A percentile compares a stretch with the other conserved stretches of the same genome.
These are phyloP conservation scores for Sylvia borin DNA, from an alignment of 2,797 vertebrate species.

Conservation along the genomic window DNA sequence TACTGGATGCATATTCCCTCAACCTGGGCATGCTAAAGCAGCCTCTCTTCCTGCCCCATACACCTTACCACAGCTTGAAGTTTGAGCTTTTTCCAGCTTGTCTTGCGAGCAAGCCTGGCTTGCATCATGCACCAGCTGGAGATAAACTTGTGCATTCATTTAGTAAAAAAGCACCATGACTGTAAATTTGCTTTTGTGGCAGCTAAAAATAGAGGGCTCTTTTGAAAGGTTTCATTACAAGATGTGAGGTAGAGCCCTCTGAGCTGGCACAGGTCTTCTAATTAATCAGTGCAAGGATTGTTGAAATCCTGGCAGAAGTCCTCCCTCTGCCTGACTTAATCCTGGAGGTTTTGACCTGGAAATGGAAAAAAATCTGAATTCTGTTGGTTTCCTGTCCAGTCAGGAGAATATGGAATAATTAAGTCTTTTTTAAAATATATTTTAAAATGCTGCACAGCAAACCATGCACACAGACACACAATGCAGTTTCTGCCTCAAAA, in stretches of 20 bases:
- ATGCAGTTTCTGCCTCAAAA: not conserved
- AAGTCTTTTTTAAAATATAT: not conserved
- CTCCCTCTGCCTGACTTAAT: not conserved
- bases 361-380: not conserved
- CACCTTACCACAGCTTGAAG: not conserved
- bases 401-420: not conserved
- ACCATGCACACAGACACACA: too few species aligned
- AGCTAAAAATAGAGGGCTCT: not conserved
- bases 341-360: not conserved
- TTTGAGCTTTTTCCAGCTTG: not conserved
- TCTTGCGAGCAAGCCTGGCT: not conserved
- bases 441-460: not conserved
- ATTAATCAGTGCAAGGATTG: not conserved
- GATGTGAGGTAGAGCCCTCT: not conserved
- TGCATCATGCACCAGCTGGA: not conserved
- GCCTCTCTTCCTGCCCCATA: not conserved
- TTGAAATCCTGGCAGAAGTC: not conserved
- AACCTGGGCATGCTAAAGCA: not conserved
- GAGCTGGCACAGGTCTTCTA: not conserved
- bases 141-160: not conserved
- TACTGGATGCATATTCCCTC: rapidly evolving
- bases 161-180: not conserved
- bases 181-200: not conserved
- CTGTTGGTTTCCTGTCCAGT: not conserved
- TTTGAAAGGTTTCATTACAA: not conserved